Evolutionary conservation across 2,797 vertebrate species (phyloP).

Genomic region (Poecilia gillii): DNA sequence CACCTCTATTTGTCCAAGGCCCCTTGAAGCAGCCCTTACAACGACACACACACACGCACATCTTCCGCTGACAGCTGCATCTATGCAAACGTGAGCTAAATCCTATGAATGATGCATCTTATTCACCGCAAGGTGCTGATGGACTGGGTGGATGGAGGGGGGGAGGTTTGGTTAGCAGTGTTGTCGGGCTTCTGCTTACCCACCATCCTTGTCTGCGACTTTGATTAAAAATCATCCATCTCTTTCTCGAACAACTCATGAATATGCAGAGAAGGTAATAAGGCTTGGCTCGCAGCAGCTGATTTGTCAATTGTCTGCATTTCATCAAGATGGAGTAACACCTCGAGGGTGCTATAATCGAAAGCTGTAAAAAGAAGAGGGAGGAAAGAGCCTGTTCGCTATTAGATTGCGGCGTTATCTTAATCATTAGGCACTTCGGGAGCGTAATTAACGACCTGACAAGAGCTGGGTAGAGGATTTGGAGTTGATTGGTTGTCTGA

Average conservation of each 20-base stretch:
- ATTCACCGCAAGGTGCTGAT: constrained; percentile 45
- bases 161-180: neutral
- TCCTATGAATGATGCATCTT: constrained; percentile 88
- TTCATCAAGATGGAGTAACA: constrained; percentile 85
- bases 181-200: constrained; percentile 23
- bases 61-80: constrained; percentile 70
- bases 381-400: constrained; percentile 76
- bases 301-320: constrained; percentile 89
- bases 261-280: constrained; percentile 85
- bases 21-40: constrained; percentile 71
- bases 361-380: constrained; percentile 75
- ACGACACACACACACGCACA: constrained; percentile 24
- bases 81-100: constrained; percentile 72
- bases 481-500: constrained; percentile 73
- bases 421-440: constrained; percentile 85
- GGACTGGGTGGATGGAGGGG: constrained; percentile 20
- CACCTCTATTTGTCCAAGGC: constrained; percentile 80
- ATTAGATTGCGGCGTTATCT: constrained; percentile 80
- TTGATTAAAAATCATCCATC: constrained; percentile 87
- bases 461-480: constrained; percentile 72
- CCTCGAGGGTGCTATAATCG: constrained; percentile 83
- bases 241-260: constrained; percentile 81
- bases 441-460: constrained; percentile 80
- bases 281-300: constrained; percentile 77
- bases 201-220: constrained; percentile 80